Percentiles rank a stretch among this genome's conserved stretches.
Conservation (phyloP, 2,888 invertebrate genomes). For the Synanthedon tipuliformis region DNA sequence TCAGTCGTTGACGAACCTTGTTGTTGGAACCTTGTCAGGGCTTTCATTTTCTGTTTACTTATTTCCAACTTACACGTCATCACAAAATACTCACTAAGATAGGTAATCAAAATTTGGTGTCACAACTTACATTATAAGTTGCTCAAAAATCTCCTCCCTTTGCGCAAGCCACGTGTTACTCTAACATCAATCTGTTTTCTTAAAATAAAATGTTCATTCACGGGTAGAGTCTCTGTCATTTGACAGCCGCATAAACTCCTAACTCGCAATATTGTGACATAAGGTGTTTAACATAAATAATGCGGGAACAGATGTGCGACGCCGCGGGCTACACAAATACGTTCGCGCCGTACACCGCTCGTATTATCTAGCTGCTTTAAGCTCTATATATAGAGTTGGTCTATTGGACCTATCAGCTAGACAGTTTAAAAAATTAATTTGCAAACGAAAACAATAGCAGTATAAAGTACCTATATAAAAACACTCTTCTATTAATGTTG, state of each 20-base stretch:
- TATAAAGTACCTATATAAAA: too few relatives aligned
- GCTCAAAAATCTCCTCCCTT: slow-evolving; percentile 3
- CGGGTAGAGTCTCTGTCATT: slow-evolving; percentile 22
- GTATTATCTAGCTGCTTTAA: slow-evolving; percentile 32
- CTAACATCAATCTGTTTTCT: slow-evolving; percentile 15
- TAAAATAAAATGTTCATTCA: slow-evolving; percentile 49
- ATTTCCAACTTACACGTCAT: too few relatives aligned
- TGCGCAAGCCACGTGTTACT: background rate
- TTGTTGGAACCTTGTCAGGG: too few relatives aligned
- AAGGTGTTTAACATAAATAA: slow-evolving; percentile 71
- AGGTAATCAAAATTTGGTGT: too few relatives aligned
- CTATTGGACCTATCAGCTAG: too few relatives aligned
- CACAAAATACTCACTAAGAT: too few relatives aligned
- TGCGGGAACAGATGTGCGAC: slow-evolving; percentile 62
- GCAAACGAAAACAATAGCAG: too few relatives aligned
- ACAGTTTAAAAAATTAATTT: too few relatives aligned
- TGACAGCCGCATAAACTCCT: slow-evolving; percentile 46
- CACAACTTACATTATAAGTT: background rate
- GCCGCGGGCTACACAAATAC: slow-evolving; percentile 64
- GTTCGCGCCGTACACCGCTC: slow-evolving; percentile 42
- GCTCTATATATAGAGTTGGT: slow-evolving; percentile 11
- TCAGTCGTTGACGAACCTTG: too few relatives aligned
- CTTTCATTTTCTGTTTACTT: too few relatives aligned
- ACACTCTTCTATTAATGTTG: too few relatives aligned
- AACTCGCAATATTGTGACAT: slow-evolving; percentile 69